Evolutionary conservation across 2,888 invertebrate genomes (phyloP), one percentile per base, ranked within the genome.

Genomic region (Drosophila rellima): DNA sequence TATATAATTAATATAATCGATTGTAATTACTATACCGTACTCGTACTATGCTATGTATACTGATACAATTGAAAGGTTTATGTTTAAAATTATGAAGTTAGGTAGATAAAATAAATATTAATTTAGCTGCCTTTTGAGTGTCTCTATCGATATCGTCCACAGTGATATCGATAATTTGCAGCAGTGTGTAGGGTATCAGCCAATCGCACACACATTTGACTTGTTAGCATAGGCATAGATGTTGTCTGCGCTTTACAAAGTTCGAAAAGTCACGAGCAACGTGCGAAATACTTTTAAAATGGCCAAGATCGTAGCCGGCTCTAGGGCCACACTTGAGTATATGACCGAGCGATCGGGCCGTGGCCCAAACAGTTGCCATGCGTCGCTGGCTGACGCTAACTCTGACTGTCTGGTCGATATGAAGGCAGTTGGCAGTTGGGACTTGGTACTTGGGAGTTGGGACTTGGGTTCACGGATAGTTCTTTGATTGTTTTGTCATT

Each of bases 401-500:
- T 48, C 56, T 45, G 37, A 48, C 42, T 64, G 33, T 51, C 56
- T 33, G 15, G 35, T n/a, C 31, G 2, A 55, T 17, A 13, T 10
- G 47, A 13, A 13, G 47, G 35, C 23, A 13, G 15, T 26, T 44
- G 52, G 26, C 23, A 15, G 17, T 48, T 37, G 51, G 23, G 39
- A 23, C 23, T 17, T 20, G 23, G 44, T 13, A n/a, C 17, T 15
- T 37, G 48, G 8, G 13, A 10, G 7, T 29, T n/a, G 15, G 37
- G 7, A 23, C 23, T 48, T 51, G 57, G 17, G 70, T 64, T 70
- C 63, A 71, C 33, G 45, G 51, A 23, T 70, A n/a, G 56, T 45
- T 44, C 68, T 61, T 55, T 68, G 78, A 78, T 86, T 80, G 75
- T 84, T 69, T 80, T 78, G 84, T 84, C 84, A 87, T 84, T 84